Conservation (phyloP, 2,797 vertebrate genomes). For the Pseudocheirus occidentalis region DNA sequence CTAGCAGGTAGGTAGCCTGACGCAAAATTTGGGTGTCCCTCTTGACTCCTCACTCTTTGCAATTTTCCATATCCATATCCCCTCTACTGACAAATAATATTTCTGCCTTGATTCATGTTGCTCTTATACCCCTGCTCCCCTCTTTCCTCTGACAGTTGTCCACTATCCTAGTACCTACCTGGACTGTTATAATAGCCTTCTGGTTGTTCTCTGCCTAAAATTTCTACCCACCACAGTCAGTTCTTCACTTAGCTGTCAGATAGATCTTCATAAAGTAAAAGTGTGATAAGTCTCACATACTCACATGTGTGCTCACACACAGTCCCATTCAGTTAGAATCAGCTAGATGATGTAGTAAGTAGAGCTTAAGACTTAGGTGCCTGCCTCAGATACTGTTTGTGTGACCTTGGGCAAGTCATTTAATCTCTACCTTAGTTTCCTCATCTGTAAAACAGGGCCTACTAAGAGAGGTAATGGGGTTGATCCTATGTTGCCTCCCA, state of each 20-base stretch:
- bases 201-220: background rate
- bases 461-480: background rate
- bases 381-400: background rate
- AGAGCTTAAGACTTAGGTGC: background rate
- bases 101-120: background rate
- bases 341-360: background rate
- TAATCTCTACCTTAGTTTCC: constrained; percentile 22
- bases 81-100: background rate
- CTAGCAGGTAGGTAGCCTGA: background rate
- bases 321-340: background rate
- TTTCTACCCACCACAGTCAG: background rate
- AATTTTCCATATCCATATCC: background rate
- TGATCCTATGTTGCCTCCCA: background rate
- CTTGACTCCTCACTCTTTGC: background rate
- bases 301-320: background rate
- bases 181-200: background rate
- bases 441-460: background rate
- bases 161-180: background rate
- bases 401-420: background rate
- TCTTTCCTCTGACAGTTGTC: background rate
- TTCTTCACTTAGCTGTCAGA: background rate
- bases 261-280: background rate
- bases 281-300: background rate
- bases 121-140: background rate
- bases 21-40: background rate